These are phyloP conservation scores for Saturnia japonica DNA, from an alignment of 2,888 invertebrate genomes.

Conservation along the genomic window DNA sequence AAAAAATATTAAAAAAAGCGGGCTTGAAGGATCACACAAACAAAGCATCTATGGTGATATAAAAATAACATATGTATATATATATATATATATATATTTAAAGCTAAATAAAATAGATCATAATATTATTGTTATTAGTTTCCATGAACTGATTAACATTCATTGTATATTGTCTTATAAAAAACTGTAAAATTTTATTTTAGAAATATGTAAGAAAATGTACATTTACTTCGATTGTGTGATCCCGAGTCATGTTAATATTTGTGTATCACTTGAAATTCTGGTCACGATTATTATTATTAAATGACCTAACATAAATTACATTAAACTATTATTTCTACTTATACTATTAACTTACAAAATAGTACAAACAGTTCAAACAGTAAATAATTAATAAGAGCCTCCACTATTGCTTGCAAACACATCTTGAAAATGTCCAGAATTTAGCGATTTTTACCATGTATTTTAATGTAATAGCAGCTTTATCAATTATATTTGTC, in stretches of 20 bases:
- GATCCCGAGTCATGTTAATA: background rate
- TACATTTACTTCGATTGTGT: background rate
- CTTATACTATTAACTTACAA: background rate
- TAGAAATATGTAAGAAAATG: background rate
- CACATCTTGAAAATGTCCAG: background rate
- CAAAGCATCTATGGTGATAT: background rate
- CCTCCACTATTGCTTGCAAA: background rate
- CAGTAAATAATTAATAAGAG: background rate
- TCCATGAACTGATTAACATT: background rate
- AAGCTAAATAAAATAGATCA: background rate
- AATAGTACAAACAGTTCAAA: background rate
- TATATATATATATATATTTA: background rate
- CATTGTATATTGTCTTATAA: background rate
- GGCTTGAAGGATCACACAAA: background rate
- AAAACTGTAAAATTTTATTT: no score
- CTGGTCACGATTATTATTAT: background rate
- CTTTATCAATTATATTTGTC: background rate
- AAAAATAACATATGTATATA: background rate
- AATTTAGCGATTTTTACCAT: background rate
- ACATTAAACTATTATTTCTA: background rate
- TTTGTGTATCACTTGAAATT: background rate
- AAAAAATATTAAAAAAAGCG: background rate
- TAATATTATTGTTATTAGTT: background rate
- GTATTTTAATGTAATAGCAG: background rate
- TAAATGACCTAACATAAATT: background rate